phyloP scores from a whole-genome alignment of 2,888 invertebrate species.

The Polymixis lichenea region DNA sequence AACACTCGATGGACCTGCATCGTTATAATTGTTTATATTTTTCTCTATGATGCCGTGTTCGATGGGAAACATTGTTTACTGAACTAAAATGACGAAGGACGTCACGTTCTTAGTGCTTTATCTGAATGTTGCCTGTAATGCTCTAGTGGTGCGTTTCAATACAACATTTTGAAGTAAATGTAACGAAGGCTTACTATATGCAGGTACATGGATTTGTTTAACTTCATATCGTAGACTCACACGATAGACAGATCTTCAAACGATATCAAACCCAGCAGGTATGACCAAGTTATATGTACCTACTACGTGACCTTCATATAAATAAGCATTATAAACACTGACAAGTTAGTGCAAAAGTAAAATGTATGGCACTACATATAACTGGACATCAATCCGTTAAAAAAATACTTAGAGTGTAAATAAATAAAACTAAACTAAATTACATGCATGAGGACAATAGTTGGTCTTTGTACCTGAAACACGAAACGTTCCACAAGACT shows the following conservation, averaged over 20 bases:
- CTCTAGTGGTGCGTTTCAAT: slow-evolving; percentile 43
- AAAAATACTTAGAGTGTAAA: background rate
- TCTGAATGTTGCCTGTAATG: slow-evolving; percentile 43
- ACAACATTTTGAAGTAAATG: slow-evolving; percentile 7
- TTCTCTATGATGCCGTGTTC: slow-evolving; percentile 2
- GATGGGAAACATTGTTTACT: slow-evolving; percentile 30
- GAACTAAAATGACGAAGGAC: slow-evolving; percentile 2
- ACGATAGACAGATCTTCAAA: background rate
- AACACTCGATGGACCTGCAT: slow-evolving; percentile 35
- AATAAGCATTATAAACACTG: no score
- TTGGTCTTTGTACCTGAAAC: background rate
- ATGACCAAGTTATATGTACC: no score
- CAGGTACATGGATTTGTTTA: background rate
- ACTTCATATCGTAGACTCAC: background rate
- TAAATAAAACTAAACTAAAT: background rate
- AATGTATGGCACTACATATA: background rate
- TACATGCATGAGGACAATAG: background rate
- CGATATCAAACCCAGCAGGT: background rate
- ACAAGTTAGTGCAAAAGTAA: background rate
- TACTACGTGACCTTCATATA: background rate
- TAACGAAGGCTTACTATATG: background rate
- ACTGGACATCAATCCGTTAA: background rate
- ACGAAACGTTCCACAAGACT: background rate
- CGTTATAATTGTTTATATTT: slow-evolving; percentile 35
- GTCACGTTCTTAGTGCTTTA: slow-evolving; percentile 25